phyloP scores from a whole-genome alignment of 2,113 vertebrate genomes.

The Ptilorrhoa leucosticta region DNA sequence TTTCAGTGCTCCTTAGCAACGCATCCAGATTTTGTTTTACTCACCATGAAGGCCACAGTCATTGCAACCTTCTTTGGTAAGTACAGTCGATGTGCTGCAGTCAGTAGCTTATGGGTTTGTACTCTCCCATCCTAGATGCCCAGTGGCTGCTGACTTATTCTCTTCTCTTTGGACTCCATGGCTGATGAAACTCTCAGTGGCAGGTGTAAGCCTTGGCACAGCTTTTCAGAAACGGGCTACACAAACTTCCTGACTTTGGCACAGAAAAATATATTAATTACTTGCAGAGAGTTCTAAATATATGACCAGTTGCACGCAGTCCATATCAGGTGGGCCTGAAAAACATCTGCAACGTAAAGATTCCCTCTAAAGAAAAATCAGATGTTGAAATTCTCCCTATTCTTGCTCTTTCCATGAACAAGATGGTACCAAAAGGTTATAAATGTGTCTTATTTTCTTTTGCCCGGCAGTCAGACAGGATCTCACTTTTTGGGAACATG shows the following conservation, averaged over 20 bases:
- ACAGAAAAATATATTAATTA: background rate
- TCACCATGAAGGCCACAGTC: conserved; percentile 71
- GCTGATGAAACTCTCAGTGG: background rate
- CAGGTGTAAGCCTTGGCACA: background rate
- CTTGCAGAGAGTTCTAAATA: background rate
- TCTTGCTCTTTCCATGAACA: background rate
- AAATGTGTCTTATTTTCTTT: background rate
- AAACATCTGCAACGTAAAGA: background rate
- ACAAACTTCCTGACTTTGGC: background rate
- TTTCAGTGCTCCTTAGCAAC: conserved; percentile 18
- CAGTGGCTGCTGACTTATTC: background rate
- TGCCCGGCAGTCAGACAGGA: background rate
- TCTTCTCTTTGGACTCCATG: background rate
- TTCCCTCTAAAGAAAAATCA: background rate
- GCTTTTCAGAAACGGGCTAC: background rate
- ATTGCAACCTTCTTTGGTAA: conserved; percentile 71
- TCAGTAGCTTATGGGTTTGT: background rate
- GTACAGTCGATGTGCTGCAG: background rate
- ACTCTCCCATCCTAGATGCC: background rate
- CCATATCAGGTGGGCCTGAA: background rate
- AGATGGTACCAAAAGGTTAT: background rate
- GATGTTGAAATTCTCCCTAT: background rate
- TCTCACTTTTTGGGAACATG: background rate
- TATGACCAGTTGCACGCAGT: background rate
- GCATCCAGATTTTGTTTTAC: conserved; percentile 12